Conservation (phyloP, 37 sponge, comb jelly and placozoan genomes). For the Trichoplax adhaerens region DNA sequence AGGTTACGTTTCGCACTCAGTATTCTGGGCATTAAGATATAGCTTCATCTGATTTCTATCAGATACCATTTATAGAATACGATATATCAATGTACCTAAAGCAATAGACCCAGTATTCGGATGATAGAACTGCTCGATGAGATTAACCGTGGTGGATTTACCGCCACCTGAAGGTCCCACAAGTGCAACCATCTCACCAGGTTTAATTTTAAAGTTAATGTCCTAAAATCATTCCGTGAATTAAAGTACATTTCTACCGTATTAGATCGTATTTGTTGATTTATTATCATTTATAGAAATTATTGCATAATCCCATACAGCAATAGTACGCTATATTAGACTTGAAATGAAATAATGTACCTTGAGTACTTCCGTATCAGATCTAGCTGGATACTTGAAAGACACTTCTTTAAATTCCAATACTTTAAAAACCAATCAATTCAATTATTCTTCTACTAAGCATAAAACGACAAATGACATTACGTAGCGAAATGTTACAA, state of each 20-base stretch:
- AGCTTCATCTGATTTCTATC: no score
- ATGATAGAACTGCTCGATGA: slow-evolving; percentile 70
- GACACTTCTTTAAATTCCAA: slow-evolving; percentile 28
- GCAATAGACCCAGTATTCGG: slow-evolving; percentile 28
- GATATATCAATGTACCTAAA: slow-evolving; percentile 14
- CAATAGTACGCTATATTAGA: background rate
- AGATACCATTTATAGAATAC: no score
- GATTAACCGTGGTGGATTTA: slow-evolving; percentile 61
- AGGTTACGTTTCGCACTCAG: no score
- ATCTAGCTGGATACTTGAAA: slow-evolving; percentile 69
- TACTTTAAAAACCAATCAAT: no score
- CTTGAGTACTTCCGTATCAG: slow-evolving; percentile 59
- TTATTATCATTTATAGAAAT: background rate
- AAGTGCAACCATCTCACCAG: slow-evolving; percentile 71
- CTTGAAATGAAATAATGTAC: slow-evolving; percentile 4
- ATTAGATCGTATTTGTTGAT: background rate
- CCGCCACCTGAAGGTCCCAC: slow-evolving; percentile 80
- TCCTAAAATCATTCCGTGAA: slow-evolving; percentile 18
- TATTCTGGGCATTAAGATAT: no score
- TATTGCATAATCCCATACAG: background rate
- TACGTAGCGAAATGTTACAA: no score
- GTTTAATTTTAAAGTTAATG: slow-evolving; percentile 33
- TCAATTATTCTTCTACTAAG: background rate
- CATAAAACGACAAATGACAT: no score
- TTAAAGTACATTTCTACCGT: background rate